Evolutionary conservation across 2,888 invertebrate genomes (phyloP).

Genomic region (Panorpa germanica): DNA sequence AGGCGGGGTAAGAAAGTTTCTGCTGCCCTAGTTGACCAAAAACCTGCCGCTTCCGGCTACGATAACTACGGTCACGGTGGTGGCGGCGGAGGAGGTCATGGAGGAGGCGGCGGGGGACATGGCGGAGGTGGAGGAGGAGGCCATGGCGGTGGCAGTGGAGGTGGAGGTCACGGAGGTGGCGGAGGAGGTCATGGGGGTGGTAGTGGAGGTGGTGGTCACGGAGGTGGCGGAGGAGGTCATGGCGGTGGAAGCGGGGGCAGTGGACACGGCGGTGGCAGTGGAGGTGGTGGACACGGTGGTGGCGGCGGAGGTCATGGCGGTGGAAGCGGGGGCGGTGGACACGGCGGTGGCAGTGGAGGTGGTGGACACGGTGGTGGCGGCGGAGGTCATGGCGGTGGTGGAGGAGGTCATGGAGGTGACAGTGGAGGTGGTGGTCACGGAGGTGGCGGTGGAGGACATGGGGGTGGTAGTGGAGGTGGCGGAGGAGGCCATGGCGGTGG

Average conservation of each 20-base stretch:
- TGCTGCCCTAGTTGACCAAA: too few relatives aligned
- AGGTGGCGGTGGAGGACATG: not conserved
- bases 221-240: slow-evolving; percentile 1
- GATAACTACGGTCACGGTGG: slow-evolving; percentile 6
- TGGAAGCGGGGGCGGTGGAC: slow-evolving; percentile 5
- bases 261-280: slow-evolving; percentile 4
- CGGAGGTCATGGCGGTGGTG: not conserved
- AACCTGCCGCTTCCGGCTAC: too few relatives aligned
- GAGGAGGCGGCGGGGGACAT: slow-evolving; percentile 2
- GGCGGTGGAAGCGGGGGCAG: slow-evolving; percentile 1
- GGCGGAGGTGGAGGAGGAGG: slow-evolving; percentile 6
- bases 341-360: not conserved
- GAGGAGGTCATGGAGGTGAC: not conserved
- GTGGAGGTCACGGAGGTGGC: slow-evolving; percentile 6
- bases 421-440: not conserved
- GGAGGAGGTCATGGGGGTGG: slow-evolving; percentile 3
- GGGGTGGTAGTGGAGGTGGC: too few relatives aligned
- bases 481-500: not conserved
- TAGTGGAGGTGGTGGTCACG: slow-evolving; percentile 1
- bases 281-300: slow-evolving; percentile 3
- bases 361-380: not conserved
- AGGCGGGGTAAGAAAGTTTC: too few relatives aligned
- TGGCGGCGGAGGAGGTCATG: slow-evolving; percentile 4
- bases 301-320: not conserved
- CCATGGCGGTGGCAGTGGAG: slow-evolving; percentile 3